These are phyloP conservation scores for Girardinichthys multiradiatus DNA, from an alignment of 2,113 vertebrate genomes.

Conservation along the genomic window DNA sequence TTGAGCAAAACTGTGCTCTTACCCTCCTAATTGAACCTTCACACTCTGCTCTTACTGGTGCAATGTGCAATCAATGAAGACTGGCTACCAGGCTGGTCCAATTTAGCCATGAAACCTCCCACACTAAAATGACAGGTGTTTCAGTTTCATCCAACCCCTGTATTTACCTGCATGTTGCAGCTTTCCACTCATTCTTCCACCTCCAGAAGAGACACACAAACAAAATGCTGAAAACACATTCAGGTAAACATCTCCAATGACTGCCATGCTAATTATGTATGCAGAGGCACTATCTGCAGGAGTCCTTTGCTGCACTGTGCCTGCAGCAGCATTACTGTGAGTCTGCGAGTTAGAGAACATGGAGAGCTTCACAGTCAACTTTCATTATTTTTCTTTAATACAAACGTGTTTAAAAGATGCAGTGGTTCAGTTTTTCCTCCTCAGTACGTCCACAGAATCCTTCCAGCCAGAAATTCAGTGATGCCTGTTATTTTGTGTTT, in stretches of 20 bases:
- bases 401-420: not conserved
- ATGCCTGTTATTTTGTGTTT: not conserved
- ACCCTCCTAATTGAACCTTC: too few relatives aligned
- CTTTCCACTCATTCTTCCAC: not conserved
- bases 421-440: slow-evolving; percentile 37
- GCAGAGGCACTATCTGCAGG: slow-evolving; percentile 43
- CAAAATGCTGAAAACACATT: slow-evolving; percentile 27
- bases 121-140: too few relatives aligned
- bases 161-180: slow-evolving; percentile 26
- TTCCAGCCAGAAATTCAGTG: slow-evolving; percentile 27
- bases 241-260: slow-evolving; percentile 50
- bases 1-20: too few relatives aligned
- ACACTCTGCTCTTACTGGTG: too few relatives aligned
- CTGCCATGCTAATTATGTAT: slow-evolving; percentile 38
- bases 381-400: slow-evolving; percentile 15
- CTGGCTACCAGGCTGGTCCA: too few relatives aligned
- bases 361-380: not conserved
- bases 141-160: too few relatives aligned
- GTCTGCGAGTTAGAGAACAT: not conserved
- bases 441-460: not conserved
- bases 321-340: slow-evolving; percentile 6
- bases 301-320: slow-evolving; percentile 48
- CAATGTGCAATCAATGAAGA: too few relatives aligned
- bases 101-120: too few relatives aligned
- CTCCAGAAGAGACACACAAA: slow-evolving; percentile 15